Evolutionary conservation across 2,888 invertebrate species (phyloP), one percentile per base, ranked within the genome.

Genomic region (Lithophane leautieri): DNA sequence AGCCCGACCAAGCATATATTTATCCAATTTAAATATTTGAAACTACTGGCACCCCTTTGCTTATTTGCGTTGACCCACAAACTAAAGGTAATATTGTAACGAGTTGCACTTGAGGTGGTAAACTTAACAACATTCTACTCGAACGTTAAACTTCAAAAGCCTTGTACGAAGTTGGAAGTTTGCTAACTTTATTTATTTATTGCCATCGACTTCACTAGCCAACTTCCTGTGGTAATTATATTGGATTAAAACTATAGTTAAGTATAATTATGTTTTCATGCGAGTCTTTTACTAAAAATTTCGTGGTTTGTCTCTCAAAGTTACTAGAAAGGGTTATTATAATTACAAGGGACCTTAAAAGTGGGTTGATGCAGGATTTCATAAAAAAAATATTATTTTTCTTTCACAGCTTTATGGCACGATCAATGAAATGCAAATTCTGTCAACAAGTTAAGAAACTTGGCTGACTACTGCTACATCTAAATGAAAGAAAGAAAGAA

Each of bases 171-270:
- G 56, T 83, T 75, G 28, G 56, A 69, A 67, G 62, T 68, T 76
- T 28, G 12, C 54, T 22, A 79, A 78, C 75, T 78, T 77, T 82
- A 82, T 86, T 70, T 84, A 86, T 86, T 82, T 86, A 86, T 80
- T 78, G 76, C 61, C 47, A 69, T 69, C 47, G 67, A 76, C 63
- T 76, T 79, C 40, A 73, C 42, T 73, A 50, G 34, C 56, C 28
- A 68, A 79, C 68, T 83, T 71, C 62, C 14, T 79, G 54, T 16
- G 83, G 61, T 66, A n/a, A 83, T 83, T 61, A 47, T 66, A 82
- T 68, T 82, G 44, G 22, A 67, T 58, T 69, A 63, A 69, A 70
- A 70, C 62, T 70, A 63, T n/a, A 28, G 6, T 34, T 34, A 34
- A n/a, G 12, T 61, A 1, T 56, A 9, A 14, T n/a, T n/a, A 11